Conservation (phyloP, 2,888 invertebrate species). For the Morinoia aosen region DNA sequence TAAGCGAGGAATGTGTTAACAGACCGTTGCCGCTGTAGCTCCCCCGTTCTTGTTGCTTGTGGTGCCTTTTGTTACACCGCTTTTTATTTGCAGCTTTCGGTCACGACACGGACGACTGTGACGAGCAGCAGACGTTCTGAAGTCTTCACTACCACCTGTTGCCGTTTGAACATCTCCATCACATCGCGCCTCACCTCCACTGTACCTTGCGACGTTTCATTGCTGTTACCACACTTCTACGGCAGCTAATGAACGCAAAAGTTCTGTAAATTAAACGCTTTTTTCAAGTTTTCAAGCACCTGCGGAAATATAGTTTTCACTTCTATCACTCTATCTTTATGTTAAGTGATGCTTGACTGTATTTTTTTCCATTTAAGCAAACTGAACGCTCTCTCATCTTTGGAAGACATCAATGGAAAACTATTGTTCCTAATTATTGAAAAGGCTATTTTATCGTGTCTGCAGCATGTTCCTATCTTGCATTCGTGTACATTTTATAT, state of each 20-base stretch:
- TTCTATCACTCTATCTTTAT: background rate
- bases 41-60: background rate
- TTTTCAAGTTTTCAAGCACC: too few species aligned
- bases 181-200: background rate
- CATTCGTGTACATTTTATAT: background rate
- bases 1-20: too few species aligned
- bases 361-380: background rate
- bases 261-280: background rate
- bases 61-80: background rate
- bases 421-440: background rate
- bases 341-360: background rate
- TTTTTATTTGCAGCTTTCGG: slow-evolving; percentile 60
- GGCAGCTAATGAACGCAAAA: background rate
- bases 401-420: background rate
- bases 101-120: slow-evolving; percentile 63
- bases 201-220: background rate
- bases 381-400: background rate
- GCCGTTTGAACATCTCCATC: background rate
- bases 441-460: background rate
- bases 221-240: background rate
- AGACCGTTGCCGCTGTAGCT: too few species aligned
- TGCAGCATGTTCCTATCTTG: background rate
- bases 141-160: background rate
- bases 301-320: background rate
- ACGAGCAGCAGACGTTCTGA: slow-evolving; percentile 63